Evolutionary conservation across 2,797 vertebrate genomes (phyloP), one percentile per base, ranked within the genome.

Genomic region (Orientallactaga sibirica): DNA sequence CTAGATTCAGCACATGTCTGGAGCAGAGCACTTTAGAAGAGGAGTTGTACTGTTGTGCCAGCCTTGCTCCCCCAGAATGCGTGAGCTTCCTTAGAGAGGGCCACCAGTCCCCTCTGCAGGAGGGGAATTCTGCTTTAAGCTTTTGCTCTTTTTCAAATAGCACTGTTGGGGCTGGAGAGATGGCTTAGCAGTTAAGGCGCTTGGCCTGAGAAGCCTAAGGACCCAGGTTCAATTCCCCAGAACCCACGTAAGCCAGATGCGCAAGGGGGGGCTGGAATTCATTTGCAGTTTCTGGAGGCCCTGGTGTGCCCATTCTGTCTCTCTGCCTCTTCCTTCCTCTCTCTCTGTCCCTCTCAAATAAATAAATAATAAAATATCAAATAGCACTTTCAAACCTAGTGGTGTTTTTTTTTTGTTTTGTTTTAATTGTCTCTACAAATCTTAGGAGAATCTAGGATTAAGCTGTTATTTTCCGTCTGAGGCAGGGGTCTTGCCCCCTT

Each of bases 121-220:
- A 52, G 78, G 62, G 79, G 12, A 4, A 41, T 83, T 68, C 55
- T 66, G 71, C 71, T 82, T 58, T n/a, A 37, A 64, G 68, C 6
- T 7, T 93, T 75, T 90, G 58, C 81, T 90, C 25, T 88, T 92
- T 93, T 52, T 58, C 16, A 74, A 22, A 80, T 82, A 37, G 19
- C 78, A 16, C 86, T 90, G 70, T 58, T 48, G 48, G 48, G 48
- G 48, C 48, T 48, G 7, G 48, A 48, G 48, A 48, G 48, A 48
- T 48, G 48, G 48, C 48, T 48, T 48, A 48, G 48, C 48, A 10
- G 48, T 48, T 48, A 48, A 48, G 48, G 10, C 48, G 48, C 48
- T 48, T 48, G 48, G 48, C 48, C 48, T 48, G 48, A 2, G 7
- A 48, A 48, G 7, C 48, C 48, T 48, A 48, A 48, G 48, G 48